Base-by-base conservation (phyloP, 2,113 vertebrate species). In the Anoura caudifer region DNA sequence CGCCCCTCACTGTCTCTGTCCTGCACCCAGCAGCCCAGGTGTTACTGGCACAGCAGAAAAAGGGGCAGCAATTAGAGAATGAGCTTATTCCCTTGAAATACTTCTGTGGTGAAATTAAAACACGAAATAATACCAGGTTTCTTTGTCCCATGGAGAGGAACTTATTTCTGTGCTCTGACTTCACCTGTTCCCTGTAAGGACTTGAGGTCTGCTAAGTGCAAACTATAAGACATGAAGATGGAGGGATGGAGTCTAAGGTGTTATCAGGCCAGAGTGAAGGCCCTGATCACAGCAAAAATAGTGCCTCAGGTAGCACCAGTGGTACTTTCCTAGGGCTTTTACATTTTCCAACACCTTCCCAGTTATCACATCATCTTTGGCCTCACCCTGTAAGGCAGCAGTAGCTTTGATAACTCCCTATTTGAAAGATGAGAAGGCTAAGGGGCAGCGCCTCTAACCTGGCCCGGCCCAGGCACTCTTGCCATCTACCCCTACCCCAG, bases 221-320 rank as follows among this genome's bases (percentile, higher is more conserved):
- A 69, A 28, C 14, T 2, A 10, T 33, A 50, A 69, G 10, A 15
- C 31, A 33, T 14, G 47, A 80, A 41, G 61, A 12, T 4, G 13
- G 45, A 38, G 7, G 4, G 2, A 2, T 33, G 31, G 28, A 22
- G 8, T 4, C 14, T 0, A 4, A 65, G 59, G 6, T 5, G 33
- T 10, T 31, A 36, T 63, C n/a, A 36, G 89, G 28, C 70, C 24
- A 4, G 28, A 17, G 9, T 9, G 36, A 81, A 83, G 67, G 45
- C 36, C 84, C 10, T 52, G 22, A 17, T 70, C 24, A 41, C 4
- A 54, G 63, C 52, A 95, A 41, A 93, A 33, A 41, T 3, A 31
- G 19, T 7, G 72, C 36, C 38, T 80, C 22, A 33, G 7, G 22
- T 7, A 24, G 54, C 16, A 52, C 17, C 11, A 13, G 13, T 26